These are phyloP conservation scores for Philaethria dido DNA, from an alignment of 2,888 invertebrate genomes.

Conservation along the genomic window DNA sequence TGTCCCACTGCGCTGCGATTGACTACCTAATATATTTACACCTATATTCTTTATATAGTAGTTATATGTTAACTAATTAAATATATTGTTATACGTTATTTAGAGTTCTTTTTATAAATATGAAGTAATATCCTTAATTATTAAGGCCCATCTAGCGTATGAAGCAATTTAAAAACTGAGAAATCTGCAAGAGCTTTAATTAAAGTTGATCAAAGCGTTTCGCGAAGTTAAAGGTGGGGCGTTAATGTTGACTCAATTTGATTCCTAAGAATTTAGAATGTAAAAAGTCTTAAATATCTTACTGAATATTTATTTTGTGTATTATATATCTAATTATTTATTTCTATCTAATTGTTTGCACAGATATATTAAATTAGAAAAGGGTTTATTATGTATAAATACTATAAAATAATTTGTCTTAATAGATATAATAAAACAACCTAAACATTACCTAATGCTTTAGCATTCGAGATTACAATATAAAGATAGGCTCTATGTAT, in stretches of 20 bases:
- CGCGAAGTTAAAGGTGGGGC: conserved; percentile 27
- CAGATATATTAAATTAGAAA: not conserved
- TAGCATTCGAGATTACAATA: not conserved
- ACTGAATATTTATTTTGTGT: not conserved
- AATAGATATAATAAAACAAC: too few relatives aligned
- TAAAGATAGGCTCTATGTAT: not conserved
- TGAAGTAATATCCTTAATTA: conserved; percentile 53
- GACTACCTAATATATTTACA: not conserved
- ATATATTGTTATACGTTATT: not conserved
- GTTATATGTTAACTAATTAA: not conserved
- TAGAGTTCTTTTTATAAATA: not conserved
- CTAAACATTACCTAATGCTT: too few relatives aligned
- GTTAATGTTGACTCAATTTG: conserved; percentile 27
- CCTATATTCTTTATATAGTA: not conserved
- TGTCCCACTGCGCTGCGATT: too few relatives aligned
- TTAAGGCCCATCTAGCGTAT: conserved; percentile 50
- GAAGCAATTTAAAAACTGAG: conserved; percentile 57
- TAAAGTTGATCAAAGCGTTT: conserved; percentile 57
- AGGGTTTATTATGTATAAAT: too few relatives aligned
- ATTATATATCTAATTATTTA: not conserved
- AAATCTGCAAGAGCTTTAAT: conserved; percentile 58
- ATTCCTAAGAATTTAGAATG: conserved; percentile 21
- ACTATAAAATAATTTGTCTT: too few relatives aligned
- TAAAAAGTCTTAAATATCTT: conserved; percentile 1
- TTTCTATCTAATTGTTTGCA: not conserved